Conservation (phyloP, 1,140 invertebrate genomes). For the Rhyacophila brunnea region DNA sequence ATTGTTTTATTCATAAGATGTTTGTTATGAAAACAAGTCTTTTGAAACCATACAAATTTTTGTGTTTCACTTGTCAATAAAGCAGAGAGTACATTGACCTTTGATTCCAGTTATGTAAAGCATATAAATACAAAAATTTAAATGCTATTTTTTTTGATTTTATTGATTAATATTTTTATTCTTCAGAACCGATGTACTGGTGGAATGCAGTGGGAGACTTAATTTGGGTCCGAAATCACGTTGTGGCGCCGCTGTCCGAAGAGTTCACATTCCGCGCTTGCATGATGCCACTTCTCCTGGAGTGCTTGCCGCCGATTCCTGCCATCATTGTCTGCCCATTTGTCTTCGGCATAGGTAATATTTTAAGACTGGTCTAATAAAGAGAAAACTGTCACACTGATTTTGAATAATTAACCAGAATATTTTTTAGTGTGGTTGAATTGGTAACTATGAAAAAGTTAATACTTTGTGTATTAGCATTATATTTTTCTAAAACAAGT, state of each 20-base stretch:
- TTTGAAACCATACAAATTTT: neutral
- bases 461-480: no score
- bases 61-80: no score
- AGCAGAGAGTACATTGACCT: neutral
- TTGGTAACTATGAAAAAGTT: no score
- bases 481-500: no score
- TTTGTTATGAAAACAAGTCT: no score
- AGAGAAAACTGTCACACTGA: no score
- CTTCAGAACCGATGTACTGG: constrained; percentile 75
- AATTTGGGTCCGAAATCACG: constrained; percentile 84
- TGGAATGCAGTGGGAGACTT: constrained; percentile 67
- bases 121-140: neutral
- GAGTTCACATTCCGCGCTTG: constrained; percentile 94
- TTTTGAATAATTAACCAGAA: no score
- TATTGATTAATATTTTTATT: neutral
- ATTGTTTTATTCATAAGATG: no score
- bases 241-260: constrained; percentile 91
- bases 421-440: no score
- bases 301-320: constrained; percentile 72
- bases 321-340: constrained; percentile 85
- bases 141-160: neutral
- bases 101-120: neutral
- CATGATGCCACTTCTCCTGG: constrained; percentile 86
- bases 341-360: constrained; percentile 85
- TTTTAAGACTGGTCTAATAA: no score